Evolutionary conservation across 2,113 vertebrate genomes (phyloP).

Genomic region (Crotalus helleri): DNA sequence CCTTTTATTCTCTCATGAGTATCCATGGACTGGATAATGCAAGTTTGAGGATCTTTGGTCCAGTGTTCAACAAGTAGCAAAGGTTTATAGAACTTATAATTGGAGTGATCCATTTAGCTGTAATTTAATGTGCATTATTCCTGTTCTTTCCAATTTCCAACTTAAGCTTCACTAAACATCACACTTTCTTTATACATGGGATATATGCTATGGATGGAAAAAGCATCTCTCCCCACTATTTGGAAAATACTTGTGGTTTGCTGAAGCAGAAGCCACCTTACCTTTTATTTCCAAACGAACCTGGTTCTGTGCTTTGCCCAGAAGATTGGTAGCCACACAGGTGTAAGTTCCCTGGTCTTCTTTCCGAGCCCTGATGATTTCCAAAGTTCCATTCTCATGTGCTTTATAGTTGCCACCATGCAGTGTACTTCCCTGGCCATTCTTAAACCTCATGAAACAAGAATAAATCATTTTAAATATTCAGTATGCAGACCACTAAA

Average conservation of each 20-base stretch:
- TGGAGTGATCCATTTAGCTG: not conserved
- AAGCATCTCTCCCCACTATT: not conserved
- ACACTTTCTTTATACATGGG: not conserved
- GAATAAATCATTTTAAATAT: slow-evolving; percentile 36
- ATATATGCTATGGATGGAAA: not conserved
- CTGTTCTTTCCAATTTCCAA: not conserved
- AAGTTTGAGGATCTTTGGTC: not conserved
- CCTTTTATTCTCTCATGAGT: not conserved
- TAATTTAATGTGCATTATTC: not conserved
- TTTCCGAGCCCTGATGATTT: slow-evolving; percentile 79
- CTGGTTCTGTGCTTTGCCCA: slow-evolving; percentile 87
- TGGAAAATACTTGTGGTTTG: not conserved
- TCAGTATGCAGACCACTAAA: not conserved
- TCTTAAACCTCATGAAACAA: slow-evolving; percentile 91
- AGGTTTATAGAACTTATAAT: not conserved
- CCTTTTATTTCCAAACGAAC: slow-evolving; percentile 97
- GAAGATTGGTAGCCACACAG: slow-evolving; percentile 89
- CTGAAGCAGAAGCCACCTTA: slow-evolving; percentile 39
- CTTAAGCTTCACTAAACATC: not conserved
- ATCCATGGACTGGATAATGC: not conserved
- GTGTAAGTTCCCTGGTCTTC: slow-evolving; percentile 96
- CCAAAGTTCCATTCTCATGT: slow-evolving; percentile 87
- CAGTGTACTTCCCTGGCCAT: slow-evolving; percentile 91
- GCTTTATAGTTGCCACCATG: slow-evolving; percentile 90
- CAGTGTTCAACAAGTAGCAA: not conserved